Evolutionary conservation across 2,113 vertebrate genomes (phyloP), one percentile per base, ranked within the genome.

Genomic region (Falcunculus frontatus): DNA sequence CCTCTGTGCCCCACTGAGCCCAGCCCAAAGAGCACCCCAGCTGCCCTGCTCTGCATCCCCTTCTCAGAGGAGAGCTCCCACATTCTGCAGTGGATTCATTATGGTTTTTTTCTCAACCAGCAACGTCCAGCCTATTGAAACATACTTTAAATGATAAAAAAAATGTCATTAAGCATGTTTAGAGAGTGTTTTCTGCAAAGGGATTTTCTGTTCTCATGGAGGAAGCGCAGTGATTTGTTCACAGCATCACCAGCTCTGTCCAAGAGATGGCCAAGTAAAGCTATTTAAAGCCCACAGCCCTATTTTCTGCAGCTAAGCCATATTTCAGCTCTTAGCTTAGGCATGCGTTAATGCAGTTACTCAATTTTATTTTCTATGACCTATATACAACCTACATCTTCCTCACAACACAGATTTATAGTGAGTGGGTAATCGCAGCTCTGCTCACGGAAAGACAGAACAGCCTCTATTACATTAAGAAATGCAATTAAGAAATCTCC

Each of bases 361-460:
- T 62, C 64, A 63, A 52, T 68, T 89, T 5, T n/a, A n/a, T 87
- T 87, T 89, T 84, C 56, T 89, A 21, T 86, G 89, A 91, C 93
- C 84, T 80, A 69, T 26, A 77, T 53, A 86, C 29, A 77, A 57
- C 64, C 23, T 44, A 57, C 62, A 33, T 53, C 39, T 86, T 73
- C 46, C 63, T 76, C 4, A 3, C 0, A 1, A 69, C 55, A 47
- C 13, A 39, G 70, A 64, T 79, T 64, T 60, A 23, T 10, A 35
- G 52, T 4, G 57, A 37, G 46, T 63, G 55, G 49, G 59, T 60
- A 73, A 73, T 59, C 0, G 0, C 57, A 79, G 82, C 57, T 83
- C 90, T 1, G 2, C 78, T 75, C 27, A 59, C 0, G 0, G 44
- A 44, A 52, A 59, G 57, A 64, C 29, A 70, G 30, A 60, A 72